Percentiles rank a stretch among this genome's conserved stretches.
These are phyloP conservation scores for Pogona vitticeps DNA, from an alignment of 2,113 vertebrate genomes.

Conservation along the genomic window DNA sequence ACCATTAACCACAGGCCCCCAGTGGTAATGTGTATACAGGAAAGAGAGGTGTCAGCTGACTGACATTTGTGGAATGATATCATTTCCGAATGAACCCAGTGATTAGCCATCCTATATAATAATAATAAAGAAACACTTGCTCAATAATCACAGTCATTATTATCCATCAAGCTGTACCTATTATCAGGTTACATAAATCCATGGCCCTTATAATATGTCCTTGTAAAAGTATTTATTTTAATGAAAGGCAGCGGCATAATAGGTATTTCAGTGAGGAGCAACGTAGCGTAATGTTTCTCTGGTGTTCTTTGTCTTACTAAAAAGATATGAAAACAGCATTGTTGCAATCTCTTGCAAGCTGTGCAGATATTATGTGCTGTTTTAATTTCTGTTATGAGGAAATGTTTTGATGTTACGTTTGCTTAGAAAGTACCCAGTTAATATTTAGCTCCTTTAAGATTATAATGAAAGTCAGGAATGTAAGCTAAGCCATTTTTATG, in stretches of 20 bases:
- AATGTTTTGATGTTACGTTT: too few species aligned
- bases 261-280: neutral
- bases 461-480: neutral
- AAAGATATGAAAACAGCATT: neutral
- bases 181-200: neutral
- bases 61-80: neutral
- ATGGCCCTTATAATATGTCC: neutral
- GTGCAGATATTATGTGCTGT: neutral
- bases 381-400: neutral
- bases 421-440: too few species aligned
- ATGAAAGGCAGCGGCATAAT: neutral
- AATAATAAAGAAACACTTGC: neutral
- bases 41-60: neutral
- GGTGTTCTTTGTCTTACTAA: neutral
- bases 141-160: conserved; percentile 23
- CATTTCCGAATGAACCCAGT: neutral
- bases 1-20: neutral
- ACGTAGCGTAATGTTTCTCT: neutral
- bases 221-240: neutral
- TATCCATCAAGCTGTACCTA: neutral
- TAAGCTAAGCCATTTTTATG: neutral
- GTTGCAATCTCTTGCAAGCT: neutral
- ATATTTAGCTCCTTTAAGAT: neutral
- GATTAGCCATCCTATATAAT: neutral
- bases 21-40: neutral